A percentile compares a stretch with the other conserved stretches of the same genome.
These are phyloP conservation scores for Aphodius sticticus DNA, from an alignment of 2,888 invertebrate species.

Conservation along the genomic window DNA sequence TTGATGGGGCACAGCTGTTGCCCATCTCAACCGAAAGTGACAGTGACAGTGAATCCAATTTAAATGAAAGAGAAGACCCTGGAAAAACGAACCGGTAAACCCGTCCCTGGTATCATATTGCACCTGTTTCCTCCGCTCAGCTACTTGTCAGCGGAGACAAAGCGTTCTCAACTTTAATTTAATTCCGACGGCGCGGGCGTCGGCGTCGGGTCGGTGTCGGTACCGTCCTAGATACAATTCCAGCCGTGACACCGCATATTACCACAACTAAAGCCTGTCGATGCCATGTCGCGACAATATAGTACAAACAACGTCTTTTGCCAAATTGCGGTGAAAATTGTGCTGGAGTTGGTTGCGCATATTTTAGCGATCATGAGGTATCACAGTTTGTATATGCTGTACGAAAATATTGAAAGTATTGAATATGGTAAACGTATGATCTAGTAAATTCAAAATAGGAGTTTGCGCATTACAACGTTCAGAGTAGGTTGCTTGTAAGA, in stretches of 20 bases:
- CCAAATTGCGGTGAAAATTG: not conserved
- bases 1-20: not conserved
- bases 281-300: not conserved
- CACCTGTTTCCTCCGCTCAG: not conserved
- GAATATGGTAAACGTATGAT: too few species aligned
- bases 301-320: not conserved
- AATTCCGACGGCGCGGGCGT: not conserved
- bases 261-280: not conserved
- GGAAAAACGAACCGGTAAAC: not conserved
- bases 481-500: too few species aligned
- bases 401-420: too few species aligned
- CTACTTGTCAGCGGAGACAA: constrained; percentile 4
- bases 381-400: too few species aligned
- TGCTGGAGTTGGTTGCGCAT: not conserved
- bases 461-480: too few species aligned
- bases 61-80: not conserved
- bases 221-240: not conserved
- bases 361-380: not conserved
- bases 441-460: too few species aligned
- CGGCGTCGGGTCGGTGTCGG: not conserved
- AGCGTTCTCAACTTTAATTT: not conserved
- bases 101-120: not conserved
- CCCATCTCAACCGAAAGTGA: not conserved
- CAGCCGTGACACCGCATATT: not conserved
- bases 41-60: not conserved